Percentiles rank a stretch among this genome's conserved stretches.
These are phyloP conservation scores for Chironomus striatipennis DNA, from an alignment of 1,140 invertebrate species.

Conservation along the genomic window DNA sequence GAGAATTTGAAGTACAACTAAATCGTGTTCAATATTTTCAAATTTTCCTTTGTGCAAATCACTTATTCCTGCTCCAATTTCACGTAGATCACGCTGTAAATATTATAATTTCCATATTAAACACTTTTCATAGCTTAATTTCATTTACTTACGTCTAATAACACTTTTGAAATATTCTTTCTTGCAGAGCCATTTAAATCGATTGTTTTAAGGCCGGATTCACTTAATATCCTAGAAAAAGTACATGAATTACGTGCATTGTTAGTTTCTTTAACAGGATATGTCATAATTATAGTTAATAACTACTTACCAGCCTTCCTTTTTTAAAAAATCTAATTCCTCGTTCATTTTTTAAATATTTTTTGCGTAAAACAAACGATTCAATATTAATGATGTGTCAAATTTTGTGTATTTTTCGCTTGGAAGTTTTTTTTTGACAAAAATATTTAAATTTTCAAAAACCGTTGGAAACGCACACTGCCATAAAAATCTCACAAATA, in stretches of 20 bases:
- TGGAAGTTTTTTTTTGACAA: too few species aligned
- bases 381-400: too few species aligned
- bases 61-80: constrained; percentile 54
- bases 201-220: constrained; percentile 57
- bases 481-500: too few species aligned
- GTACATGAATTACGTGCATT: constrained; percentile 25
- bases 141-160: constrained; percentile 59
- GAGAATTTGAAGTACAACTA: constrained; percentile 77
- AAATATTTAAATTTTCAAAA: too few species aligned
- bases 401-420: too few species aligned
- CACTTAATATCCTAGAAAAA: constrained; percentile 55
- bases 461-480: too few species aligned
- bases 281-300: constrained; percentile 27
- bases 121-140: neutral
- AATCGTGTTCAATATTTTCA: constrained; percentile 51
- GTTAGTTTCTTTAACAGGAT: constrained; percentile 27
- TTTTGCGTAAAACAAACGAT: too few species aligned
- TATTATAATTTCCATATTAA: constrained; percentile 27
- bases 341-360: constrained; percentile 24
- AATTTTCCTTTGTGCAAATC: constrained; percentile 49
- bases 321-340: constrained; percentile 39
- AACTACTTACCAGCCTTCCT: constrained; percentile 49
- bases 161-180: constrained; percentile 53
- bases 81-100: constrained; percentile 68
- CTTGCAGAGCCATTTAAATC: constrained; percentile 53